Conservation (phyloP, 2,113 vertebrate genomes). For the Phocoena phocoena region DNA sequence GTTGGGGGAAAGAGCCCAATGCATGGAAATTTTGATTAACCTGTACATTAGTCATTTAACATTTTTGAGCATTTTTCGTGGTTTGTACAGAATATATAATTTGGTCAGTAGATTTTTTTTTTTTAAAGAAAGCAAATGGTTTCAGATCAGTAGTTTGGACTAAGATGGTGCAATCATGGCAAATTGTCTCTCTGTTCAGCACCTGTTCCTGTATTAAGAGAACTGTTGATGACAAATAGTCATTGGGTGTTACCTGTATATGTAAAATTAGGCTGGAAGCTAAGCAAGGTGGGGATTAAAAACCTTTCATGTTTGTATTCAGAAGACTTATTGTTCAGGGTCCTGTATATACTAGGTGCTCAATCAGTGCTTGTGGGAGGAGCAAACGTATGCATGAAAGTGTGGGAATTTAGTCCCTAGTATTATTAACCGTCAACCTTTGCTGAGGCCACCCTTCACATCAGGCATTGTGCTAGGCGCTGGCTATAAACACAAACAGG, state of each 20-base stretch:
- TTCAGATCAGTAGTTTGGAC: not conserved
- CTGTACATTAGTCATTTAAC: not conserved
- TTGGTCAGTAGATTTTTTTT: not conserved
- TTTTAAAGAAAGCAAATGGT: not conserved
- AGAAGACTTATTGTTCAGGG: fast-evolving
- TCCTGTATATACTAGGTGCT: too few species aligned
- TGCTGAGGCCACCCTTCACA: not conserved
- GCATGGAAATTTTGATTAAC: too few species aligned
- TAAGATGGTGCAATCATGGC: not conserved
- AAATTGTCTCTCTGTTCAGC: not conserved
- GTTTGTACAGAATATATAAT: not conserved
- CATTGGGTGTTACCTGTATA: not conserved
- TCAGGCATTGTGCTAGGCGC: not conserved
- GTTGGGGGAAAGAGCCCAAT: not conserved
- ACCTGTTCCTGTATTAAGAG: not conserved
- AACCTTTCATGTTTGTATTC: not conserved
- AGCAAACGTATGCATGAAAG: not conserved
- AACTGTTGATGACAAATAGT: not conserved
- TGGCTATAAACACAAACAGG: not conserved
- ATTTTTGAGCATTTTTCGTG: not conserved
- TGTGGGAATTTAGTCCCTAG: not conserved
- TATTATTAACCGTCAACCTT: not conserved
- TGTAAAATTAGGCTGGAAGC: not conserved
- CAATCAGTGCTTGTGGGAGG: too few species aligned
- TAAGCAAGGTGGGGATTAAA: not conserved